Base-by-base conservation (phyloP, 2,888 invertebrate species). In the Pseudanteris insignis region DNA sequence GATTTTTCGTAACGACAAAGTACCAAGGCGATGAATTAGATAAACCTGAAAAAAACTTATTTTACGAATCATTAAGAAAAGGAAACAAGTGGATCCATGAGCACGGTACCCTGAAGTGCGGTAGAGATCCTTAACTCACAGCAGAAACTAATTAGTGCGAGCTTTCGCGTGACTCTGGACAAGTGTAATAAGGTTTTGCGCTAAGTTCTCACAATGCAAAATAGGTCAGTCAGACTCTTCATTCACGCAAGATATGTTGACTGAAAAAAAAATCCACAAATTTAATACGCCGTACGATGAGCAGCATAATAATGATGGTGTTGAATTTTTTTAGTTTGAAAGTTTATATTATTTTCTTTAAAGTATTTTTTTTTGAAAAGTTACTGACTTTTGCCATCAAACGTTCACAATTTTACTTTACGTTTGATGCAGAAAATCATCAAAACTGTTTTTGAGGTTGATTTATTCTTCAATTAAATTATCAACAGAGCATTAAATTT, bases 151-250 rank as follows among this genome's bases (percentile, higher is more conserved):
- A 58, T 63, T 63, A 63, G 53, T 47, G 21, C 36, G 24, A 47
- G 50, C 63, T 58, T 54, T 58, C 58, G 63, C 48, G 53, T 47
- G 58, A 55, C 50, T 63, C 58, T 47, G 48, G 58, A 58, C 63
- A 63, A 58, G 63, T 50, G 58, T 50, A 58, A 58, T 48, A 38
- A 50, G n/a, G 55, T 58, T 54, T 51, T 33, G 43, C 47, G 18
- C 15, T 36, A 47, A 41, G 33, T 62, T 63, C 63, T 57, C 58
- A 58, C 51, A 47, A 58, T 57, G 53, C 28, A 48, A 58, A 63
- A 63, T 63, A 53, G 63, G 57, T 63, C 63, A 62, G 38, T 44
- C 40, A 36, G 55, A 43, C 51, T 40, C 48, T 61, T 38, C 14
- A 44, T 21, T 50, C 38, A 43, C 34, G 29, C 30, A 33, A 32